Evolutionary conservation across 2,888 invertebrate species (phyloP).

Genomic region (Dolomedes plantarius): DNA sequence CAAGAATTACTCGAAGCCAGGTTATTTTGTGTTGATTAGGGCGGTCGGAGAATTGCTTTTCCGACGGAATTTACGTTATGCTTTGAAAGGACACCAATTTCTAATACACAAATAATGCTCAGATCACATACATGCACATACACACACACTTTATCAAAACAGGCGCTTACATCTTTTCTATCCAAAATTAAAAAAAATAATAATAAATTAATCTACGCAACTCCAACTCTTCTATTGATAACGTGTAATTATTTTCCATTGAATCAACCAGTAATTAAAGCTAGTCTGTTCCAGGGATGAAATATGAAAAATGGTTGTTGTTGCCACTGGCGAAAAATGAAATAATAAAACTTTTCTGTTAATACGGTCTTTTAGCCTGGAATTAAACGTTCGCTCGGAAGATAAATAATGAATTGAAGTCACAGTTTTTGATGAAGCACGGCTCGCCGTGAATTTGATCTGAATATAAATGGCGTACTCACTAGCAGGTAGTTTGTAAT

Average conservation of each 20-base stretch:
- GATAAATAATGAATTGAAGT: constrained; percentile 9
- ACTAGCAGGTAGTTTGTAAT: constrained; percentile 7
- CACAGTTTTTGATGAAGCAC: neutral
- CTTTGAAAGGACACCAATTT: neutral
- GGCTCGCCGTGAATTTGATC: neutral
- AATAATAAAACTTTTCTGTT: constrained; percentile 15
- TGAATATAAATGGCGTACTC: neutral
- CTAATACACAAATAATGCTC: neutral
- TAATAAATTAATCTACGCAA: neutral
- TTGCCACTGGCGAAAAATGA: constrained; percentile 12
- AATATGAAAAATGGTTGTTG: constrained; percentile 9
- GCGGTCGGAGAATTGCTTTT: neutral
- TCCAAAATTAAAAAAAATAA: neutral
- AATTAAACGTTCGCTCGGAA: constrained; percentile 11
- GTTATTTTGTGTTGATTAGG: neutral
- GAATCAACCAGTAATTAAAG: constrained; percentile 16
- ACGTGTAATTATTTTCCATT: constrained; percentile 12
- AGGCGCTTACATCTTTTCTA: neutral
- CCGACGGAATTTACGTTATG: too few species aligned
- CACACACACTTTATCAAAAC: neutral
- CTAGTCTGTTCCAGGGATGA: neutral
- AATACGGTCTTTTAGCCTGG: constrained; percentile 2
- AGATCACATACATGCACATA: neutral
- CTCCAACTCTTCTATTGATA: constrained; percentile 12
- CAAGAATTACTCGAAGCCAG: neutral